Evolutionary conservation across 2,888 invertebrate species (phyloP).

Genomic region (Machimus atricapillus): DNA sequence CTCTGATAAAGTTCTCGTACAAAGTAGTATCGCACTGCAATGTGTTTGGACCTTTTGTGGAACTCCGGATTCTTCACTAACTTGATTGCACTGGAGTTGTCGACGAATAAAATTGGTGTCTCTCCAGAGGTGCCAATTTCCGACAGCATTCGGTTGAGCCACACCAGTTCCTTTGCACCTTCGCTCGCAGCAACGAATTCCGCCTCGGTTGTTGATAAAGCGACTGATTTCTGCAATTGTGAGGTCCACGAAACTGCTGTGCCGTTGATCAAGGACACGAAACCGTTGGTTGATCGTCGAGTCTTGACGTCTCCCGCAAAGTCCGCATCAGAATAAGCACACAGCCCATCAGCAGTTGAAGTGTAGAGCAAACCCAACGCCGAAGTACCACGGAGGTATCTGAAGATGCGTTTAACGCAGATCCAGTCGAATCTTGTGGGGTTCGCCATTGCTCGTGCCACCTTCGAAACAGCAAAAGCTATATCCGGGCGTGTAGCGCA

Average conservation of each 20-base stretch:
- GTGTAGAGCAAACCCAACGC: background rate
- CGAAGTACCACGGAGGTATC: background rate
- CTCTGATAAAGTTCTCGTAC: background rate
- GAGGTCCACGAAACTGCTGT: constrained; percentile 11
- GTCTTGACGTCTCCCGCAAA: constrained; percentile 41
- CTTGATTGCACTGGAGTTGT: constrained; percentile 9
- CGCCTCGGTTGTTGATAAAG: no score
- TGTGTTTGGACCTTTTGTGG: background rate
- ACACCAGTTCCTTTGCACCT: constrained; percentile 47
- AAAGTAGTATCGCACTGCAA: background rate
- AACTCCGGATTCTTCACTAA: background rate
- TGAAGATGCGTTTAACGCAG: background rate
- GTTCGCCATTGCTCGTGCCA: background rate
- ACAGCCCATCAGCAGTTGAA: background rate
- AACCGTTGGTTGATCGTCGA: constrained; percentile 45
- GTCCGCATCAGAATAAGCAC: background rate
- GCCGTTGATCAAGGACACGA: constrained; percentile 11
- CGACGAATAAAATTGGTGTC: background rate
- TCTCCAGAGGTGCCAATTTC: background rate
- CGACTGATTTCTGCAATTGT: no score
- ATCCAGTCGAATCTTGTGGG: background rate
- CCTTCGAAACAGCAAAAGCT: background rate
- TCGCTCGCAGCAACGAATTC: constrained; percentile 47
- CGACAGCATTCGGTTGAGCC: constrained; percentile 19
- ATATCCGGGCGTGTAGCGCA: background rate